phyloP scores from a whole-genome alignment of 2,113 vertebrate species.

The Castor canadensis region DNA sequence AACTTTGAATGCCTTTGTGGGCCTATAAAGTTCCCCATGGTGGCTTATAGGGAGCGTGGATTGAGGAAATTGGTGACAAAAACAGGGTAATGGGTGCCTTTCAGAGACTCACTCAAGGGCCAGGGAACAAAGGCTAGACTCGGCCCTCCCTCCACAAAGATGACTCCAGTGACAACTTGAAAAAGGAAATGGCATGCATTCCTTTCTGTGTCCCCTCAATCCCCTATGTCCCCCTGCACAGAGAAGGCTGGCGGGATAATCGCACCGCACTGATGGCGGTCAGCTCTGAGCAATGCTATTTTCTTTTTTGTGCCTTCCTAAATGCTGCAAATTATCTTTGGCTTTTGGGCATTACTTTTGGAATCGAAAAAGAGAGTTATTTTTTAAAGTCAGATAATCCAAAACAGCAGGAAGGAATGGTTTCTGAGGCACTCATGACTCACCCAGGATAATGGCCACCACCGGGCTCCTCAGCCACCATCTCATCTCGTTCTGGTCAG shows the following conservation, averaged over 20 bases:
- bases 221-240: not conserved
- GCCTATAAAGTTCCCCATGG: slow-evolving; percentile 14
- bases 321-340: slow-evolving; percentile 19
- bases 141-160: not conserved
- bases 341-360: not conserved
- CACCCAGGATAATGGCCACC: not conserved
- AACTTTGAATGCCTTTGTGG: slow-evolving; percentile 63
- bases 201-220: not conserved
- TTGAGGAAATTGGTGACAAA: not conserved
- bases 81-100: slow-evolving; percentile 51
- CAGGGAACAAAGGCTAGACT: slow-evolving; percentile 11
- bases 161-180: not conserved
- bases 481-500: not conserved
- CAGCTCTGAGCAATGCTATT: not conserved
- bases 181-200: not conserved
- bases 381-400: slow-evolving; percentile 40
- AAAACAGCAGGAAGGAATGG: not conserved
- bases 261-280: accelerated
- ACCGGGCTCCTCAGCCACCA: accelerated
- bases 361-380: not conserved
- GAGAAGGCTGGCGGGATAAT: not conserved
- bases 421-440: accelerated
- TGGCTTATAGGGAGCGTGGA: slow-evolving; percentile 36
- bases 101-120: slow-evolving; percentile 4
- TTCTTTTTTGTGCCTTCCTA: slow-evolving; percentile 18